Percentiles rank a stretch among this genome's conserved stretches.
These are phyloP conservation scores for Scartelaos histophorus DNA, from an alignment of 2,113 vertebrate genomes.

Conservation along the genomic window DNA sequence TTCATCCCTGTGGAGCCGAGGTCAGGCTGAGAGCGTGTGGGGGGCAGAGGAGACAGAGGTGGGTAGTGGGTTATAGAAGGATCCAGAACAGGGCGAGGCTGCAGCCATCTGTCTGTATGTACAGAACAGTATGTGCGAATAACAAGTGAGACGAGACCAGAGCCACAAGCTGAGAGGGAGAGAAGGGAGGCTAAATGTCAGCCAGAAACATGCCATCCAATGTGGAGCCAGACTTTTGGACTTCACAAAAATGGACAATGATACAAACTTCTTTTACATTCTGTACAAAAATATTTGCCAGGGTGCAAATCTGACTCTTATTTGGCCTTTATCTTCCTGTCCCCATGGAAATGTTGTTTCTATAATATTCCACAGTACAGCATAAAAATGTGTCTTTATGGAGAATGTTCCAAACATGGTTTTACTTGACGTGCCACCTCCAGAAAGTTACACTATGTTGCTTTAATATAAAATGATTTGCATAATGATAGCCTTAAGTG, in stretches of 20 bases:
- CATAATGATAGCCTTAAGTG: no score
- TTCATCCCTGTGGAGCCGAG: slow-evolving; percentile 5
- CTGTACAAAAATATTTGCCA: neutral
- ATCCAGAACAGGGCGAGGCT: slow-evolving; percentile 29
- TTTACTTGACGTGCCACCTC: no score
- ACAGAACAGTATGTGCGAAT: slow-evolving; percentile 21
- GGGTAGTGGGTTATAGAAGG: slow-evolving; percentile 12
- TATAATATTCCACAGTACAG: no score
- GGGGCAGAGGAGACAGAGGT: slow-evolving; percentile 18
- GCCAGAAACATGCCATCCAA: neutral
- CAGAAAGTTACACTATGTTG: no score
- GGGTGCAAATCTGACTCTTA: neutral
- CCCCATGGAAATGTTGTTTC: no score
- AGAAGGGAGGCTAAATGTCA: slow-evolving; percentile 20
- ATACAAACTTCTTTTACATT: neutral
- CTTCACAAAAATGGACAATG: neutral
- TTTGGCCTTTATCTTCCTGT: no score
- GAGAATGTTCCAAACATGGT: no score
- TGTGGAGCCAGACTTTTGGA: neutral
- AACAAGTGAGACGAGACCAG: slow-evolving; percentile 30
- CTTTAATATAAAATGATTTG: no score
- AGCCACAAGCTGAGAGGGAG: slow-evolving; percentile 27
- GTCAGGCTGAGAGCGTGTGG: slow-evolving; percentile 38
- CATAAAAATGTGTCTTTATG: no score
- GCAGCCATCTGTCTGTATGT: slow-evolving; percentile 51